A percentile compares a stretch with the other conserved stretches of the same genome.
phyloP scores from a whole-genome alignment of 2,113 vertebrate genomes.

The Alethe castanea region DNA sequence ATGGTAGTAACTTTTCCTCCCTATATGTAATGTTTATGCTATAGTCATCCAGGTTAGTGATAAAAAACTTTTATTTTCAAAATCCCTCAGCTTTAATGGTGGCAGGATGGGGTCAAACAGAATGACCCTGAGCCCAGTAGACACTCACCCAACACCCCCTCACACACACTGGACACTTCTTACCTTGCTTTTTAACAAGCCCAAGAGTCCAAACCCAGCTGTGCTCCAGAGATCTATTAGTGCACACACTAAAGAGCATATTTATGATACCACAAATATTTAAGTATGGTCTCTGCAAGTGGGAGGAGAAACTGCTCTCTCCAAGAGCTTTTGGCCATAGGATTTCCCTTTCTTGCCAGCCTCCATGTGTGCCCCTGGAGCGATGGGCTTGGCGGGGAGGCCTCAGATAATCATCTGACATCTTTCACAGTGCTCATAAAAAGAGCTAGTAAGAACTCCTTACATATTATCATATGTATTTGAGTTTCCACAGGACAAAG shows the following conservation, averaged over 20 bases:
- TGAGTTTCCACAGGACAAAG: background rate
- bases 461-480: background rate
- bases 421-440: background rate
- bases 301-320: slow-evolving; percentile 43
- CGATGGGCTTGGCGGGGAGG: background rate
- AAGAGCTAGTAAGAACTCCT: background rate
- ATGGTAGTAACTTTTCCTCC: background rate
- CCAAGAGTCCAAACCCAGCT: background rate
- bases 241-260: background rate
- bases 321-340: slow-evolving; percentile 16
- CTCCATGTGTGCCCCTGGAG: background rate
- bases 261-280: slow-evolving; percentile 49
- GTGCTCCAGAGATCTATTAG: slow-evolving; percentile 6
- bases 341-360: slow-evolving; percentile 11
- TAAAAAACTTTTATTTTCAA: background rate
- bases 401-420: slow-evolving; percentile 16
- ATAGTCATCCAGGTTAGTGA: background rate
- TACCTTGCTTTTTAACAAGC: background rate
- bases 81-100: background rate
- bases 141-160: background rate
- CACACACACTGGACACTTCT: background rate
- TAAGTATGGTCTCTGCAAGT: slow-evolving; percentile 4
- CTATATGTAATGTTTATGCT: background rate
- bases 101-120: background rate
- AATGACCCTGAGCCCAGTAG: background rate